Conservation (phyloP, 2,888 invertebrate genomes). For the Hydraecia micacea region DNA sequence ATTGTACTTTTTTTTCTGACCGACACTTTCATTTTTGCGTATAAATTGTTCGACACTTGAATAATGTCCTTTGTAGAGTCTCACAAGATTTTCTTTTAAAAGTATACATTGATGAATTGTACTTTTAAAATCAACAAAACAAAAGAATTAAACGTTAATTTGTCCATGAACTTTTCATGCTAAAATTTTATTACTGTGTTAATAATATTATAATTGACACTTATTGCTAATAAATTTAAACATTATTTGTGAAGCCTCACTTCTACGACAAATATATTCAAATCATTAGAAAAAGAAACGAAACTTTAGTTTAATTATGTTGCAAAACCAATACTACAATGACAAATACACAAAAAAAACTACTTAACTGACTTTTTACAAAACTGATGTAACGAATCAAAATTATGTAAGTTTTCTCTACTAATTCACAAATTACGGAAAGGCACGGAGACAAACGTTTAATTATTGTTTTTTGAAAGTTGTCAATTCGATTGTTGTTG, state of each 20-base stretch:
- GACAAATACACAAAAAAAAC: not conserved
- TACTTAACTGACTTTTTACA: too few relatives aligned
- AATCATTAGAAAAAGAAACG: conserved; percentile 19
- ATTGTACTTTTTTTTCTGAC: too few relatives aligned
- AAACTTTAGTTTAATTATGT: conserved; percentile 13
- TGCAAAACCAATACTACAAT: conserved; percentile 17
- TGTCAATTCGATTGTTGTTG: conserved; percentile 14
- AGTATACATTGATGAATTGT: conserved; percentile 11
- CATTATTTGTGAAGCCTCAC: conserved; percentile 22
- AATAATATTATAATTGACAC: conserved; percentile 41
- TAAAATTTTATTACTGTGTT: conserved; percentile 33
- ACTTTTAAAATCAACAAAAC: conserved; percentile 15
- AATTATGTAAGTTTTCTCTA: conserved; percentile 11
- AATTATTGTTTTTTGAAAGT: conserved; percentile 35
- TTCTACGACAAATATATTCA: conserved; percentile 33
- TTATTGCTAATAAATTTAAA: conserved; percentile 55
- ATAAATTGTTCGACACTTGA: too few relatives aligned
- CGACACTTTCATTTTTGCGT: too few relatives aligned
- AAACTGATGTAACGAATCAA: conserved; percentile 13
- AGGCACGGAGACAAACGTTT: not conserved
- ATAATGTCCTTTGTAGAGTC: conserved; percentile 2
- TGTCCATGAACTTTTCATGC: conserved; percentile 52
- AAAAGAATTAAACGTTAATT: conserved; percentile 7
- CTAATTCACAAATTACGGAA: not conserved
- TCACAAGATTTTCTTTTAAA: conserved; percentile 3